Conservation (phyloP, 2,888 invertebrate genomes). For the Clunio marinus region DNA sequence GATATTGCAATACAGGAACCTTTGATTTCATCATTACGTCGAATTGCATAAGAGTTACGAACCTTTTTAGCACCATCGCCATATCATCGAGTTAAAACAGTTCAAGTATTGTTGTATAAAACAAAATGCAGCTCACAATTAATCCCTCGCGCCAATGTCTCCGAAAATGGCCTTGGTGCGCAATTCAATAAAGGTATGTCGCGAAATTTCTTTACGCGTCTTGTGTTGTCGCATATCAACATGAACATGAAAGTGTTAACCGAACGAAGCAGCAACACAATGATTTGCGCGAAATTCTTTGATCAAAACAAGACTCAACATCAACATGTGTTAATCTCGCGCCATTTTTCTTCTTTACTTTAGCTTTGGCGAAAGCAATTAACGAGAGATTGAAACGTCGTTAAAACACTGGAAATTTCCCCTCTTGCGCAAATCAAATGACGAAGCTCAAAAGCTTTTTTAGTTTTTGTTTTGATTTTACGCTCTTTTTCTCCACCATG, state of each 20-base stretch:
- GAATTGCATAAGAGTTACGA: constrained; percentile 14
- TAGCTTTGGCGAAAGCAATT: background rate
- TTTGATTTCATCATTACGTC: background rate
- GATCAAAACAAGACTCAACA: background rate
- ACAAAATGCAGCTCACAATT: constrained; percentile 13
- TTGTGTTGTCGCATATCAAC: background rate
- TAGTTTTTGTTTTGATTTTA: no score
- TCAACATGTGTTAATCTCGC: background rate
- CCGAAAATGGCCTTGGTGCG: constrained; percentile 22
- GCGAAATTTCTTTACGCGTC: background rate
- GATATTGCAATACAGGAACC: constrained; percentile 28
- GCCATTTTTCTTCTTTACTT: background rate
- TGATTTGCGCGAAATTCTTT: no score
- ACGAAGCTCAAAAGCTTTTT: no score
- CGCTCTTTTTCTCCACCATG: background rate
- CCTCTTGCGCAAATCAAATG: background rate
- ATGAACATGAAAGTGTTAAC: no score
- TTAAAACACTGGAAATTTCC: no score
- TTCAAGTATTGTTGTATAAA: no score
- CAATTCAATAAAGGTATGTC: background rate
- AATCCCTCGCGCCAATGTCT: constrained; percentile 3
- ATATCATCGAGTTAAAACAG: no score
- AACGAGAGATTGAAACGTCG: no score
- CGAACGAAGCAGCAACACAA: no score
- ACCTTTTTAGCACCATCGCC: constrained; percentile 25